Evolutionary conservation across 1,140 invertebrate genomes (phyloP).

Genomic region (Drosophila rufa): DNA sequence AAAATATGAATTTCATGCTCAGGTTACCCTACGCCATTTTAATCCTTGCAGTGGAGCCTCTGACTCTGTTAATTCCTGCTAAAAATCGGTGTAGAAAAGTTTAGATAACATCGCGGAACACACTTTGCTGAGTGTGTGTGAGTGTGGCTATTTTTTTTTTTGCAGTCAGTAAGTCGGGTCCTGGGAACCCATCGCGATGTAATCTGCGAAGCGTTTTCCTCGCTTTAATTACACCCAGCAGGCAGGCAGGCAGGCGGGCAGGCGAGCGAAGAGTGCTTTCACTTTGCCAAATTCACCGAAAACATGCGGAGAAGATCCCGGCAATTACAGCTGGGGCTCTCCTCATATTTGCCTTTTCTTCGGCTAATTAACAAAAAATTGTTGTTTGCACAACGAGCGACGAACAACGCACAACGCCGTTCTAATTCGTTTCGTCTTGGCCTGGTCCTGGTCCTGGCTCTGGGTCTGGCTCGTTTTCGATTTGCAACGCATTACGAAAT

Average conservation of each 20-base stretch:
- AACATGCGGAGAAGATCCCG: slow-evolving; percentile 42
- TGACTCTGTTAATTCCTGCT: background rate
- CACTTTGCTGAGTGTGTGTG: slow-evolving; percentile 2
- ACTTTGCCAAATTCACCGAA: slow-evolving; percentile 51
- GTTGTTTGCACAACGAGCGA: slow-evolving; percentile 62
- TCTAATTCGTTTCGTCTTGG: slow-evolving; percentile 17
- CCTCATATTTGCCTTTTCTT: slow-evolving; percentile 38
- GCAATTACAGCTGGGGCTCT: slow-evolving; percentile 17
- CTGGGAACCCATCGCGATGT: slow-evolving; percentile 35
- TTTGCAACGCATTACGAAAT: slow-evolving; percentile 78
- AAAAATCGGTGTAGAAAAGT: slow-evolving; percentile 3
- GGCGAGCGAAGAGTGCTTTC: background rate
- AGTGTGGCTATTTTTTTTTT: background rate
- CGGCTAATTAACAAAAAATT: slow-evolving; percentile 77
- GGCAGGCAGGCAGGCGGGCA: slow-evolving; percentile 36
- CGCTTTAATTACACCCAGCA: slow-evolving; percentile 69
- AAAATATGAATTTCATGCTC: background rate
- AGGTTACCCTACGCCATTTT: background rate
- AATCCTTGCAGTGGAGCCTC: background rate
- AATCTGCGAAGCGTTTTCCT: slow-evolving; percentile 57
- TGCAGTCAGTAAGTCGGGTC: slow-evolving; percentile 19
- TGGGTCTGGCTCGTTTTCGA: slow-evolving; percentile 49
- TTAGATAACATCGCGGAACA: background rate
- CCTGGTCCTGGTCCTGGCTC: background rate
- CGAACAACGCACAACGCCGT: slow-evolving; percentile 22